phyloP scores from a whole-genome alignment of 2,797 vertebrate genomes.

The Sparus aurata region DNA sequence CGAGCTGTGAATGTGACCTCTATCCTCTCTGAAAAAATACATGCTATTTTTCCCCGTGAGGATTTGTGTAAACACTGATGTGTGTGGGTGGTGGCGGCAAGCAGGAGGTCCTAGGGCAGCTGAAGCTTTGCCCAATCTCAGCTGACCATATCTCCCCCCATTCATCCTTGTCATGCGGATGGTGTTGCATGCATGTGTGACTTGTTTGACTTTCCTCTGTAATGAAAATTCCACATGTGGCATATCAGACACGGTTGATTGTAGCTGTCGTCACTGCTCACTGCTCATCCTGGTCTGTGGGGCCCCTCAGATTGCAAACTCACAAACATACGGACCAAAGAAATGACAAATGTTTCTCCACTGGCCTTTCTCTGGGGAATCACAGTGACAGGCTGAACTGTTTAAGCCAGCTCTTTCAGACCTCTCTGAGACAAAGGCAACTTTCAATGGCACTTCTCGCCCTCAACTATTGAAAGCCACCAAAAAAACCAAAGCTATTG shows the following conservation, averaged over 20 bases:
- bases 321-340: constrained; percentile 21
- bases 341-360: constrained; percentile 60
- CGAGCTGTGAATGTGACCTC: constrained; percentile 2
- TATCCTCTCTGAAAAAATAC: constrained; percentile 12
- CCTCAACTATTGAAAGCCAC: constrained; percentile 19
- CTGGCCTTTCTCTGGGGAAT: constrained; percentile 48
- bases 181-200: constrained; percentile 66
- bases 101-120: constrained; percentile 60
- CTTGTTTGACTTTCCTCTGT: constrained; percentile 73
- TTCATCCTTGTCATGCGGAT: constrained; percentile 77
- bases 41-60: constrained; percentile 18
- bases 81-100: constrained; percentile 56
- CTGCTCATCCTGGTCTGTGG: constrained; percentile 59
- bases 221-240: constrained; percentile 85
- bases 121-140: constrained; percentile 65
- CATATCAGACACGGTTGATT: constrained; percentile 73
- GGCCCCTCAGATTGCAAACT: constrained; percentile 41
- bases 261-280: constrained; percentile 59
- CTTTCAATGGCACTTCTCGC: constrained; percentile 30
- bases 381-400: constrained; percentile 43
- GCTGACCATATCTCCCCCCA: constrained; percentile 72
- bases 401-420: constrained; percentile 48
- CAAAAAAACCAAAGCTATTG: constrained; percentile 26
- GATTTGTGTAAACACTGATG: constrained; percentile 54
- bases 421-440: constrained; percentile 34